Conservation (phyloP, 2,888 invertebrate genomes). For the Stomorhina lunata region DNA sequence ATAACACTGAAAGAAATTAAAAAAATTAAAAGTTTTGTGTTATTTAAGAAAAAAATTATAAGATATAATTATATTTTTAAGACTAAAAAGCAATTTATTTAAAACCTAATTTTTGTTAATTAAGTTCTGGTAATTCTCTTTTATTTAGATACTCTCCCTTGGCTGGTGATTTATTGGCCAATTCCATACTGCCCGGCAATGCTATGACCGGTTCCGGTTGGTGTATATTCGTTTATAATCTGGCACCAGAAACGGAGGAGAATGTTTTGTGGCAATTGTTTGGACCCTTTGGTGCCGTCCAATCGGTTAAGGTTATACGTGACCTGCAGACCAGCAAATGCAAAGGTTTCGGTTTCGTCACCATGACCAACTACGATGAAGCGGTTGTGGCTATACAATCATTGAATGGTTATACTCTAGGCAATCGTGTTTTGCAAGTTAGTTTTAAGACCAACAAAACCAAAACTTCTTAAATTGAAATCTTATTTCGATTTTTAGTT, state of each 20-base stretch:
- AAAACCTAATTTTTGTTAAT: not conserved
- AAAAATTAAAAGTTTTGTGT: too few relatives aligned
- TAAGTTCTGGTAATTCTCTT: conserved; percentile 2
- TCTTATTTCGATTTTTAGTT: conserved; percentile 22
- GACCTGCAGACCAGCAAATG: conserved; percentile 98
- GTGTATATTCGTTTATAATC: conserved; percentile 95
- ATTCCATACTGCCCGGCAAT: conserved; percentile 90
- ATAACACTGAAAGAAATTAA: too few relatives aligned
- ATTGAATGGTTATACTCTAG: conserved; percentile 96
- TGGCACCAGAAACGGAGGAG: conserved; percentile 97
- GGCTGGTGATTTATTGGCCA: conserved; percentile 89
- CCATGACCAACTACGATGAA: conserved; percentile 99
- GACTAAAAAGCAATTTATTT: not conserved
- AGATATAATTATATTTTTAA: too few relatives aligned
- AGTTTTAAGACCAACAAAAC: conserved; percentile 97
- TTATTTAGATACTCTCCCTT: conserved; percentile 85
- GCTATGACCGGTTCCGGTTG: conserved; percentile 91
- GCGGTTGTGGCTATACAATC: conserved; percentile 97
- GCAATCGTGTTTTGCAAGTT: conserved; percentile 97
- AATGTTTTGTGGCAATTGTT: conserved; percentile 97
- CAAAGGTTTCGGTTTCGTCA: conserved; percentile 98
- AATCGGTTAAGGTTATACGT: conserved; percentile 97
- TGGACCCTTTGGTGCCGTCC: conserved; percentile 98
- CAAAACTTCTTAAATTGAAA: conserved; percentile 82
- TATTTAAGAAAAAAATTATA: too few relatives aligned